These are phyloP conservation scores for Urocolius indicus DNA, from an alignment of 2,113 vertebrate species.

Conservation along the genomic window DNA sequence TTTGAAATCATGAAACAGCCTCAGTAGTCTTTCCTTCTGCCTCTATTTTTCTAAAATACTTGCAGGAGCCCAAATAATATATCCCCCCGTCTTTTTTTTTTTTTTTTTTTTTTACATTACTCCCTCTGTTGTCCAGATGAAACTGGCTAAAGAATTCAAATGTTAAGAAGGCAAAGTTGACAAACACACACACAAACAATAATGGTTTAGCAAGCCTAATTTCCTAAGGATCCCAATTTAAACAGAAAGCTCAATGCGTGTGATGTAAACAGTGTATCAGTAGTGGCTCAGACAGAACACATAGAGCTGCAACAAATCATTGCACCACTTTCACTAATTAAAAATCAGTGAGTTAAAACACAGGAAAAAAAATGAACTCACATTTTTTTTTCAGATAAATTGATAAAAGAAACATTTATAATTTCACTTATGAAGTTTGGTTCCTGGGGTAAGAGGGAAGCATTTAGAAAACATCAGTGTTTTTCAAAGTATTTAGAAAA, in stretches of 20 bases:
- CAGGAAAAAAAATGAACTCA: not conserved
- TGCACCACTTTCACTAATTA: not conserved
- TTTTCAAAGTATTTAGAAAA: not conserved
- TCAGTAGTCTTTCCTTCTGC: not conserved
- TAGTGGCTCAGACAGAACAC: not conserved
- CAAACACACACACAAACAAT: not conserved
- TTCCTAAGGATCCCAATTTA: not conserved
- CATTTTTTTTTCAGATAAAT: not conserved
- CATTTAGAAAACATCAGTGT: not conserved
- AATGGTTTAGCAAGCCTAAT: not conserved
- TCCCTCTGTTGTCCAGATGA: not conserved
- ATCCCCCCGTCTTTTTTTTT: no score
- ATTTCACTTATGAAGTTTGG: not conserved
- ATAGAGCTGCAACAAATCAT: not conserved
- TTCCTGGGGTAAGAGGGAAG: not conserved
- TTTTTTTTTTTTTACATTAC: not conserved
- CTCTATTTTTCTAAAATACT: not conserved
- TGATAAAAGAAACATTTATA: not conserved
- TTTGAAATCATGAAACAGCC: not conserved
- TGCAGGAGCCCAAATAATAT: not conserved
- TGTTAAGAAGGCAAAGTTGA: not conserved
- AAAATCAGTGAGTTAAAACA: not conserved
- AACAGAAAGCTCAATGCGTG: not conserved
- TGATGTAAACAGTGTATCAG: not conserved
- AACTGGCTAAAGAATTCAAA: not conserved